These are phyloP conservation scores for Mythimna pallens DNA, from an alignment of 2,888 invertebrate species.

Conservation along the genomic window DNA sequence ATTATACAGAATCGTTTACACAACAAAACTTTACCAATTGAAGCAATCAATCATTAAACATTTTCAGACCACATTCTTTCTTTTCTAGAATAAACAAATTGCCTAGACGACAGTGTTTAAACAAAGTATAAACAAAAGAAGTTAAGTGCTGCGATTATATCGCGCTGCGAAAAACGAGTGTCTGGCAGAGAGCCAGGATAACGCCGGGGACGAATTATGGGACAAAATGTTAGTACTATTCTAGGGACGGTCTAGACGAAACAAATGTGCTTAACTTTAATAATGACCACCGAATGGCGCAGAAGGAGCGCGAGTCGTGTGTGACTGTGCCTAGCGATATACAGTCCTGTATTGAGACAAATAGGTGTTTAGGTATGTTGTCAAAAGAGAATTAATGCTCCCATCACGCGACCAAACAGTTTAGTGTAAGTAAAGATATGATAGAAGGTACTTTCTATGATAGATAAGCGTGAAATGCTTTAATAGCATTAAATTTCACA, in stretches of 20 bases:
- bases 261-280: slow-evolving; percentile 39
- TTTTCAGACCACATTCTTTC: not conserved
- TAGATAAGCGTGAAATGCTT: too few species aligned
- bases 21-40: not conserved
- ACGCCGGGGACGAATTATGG: slow-evolving; percentile 24
- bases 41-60: not conserved
- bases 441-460: too few species aligned
- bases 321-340: not conserved
- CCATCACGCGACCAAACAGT: not conserved
- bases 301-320: not conserved
- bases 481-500: not conserved
- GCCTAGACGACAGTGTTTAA: slow-evolving; percentile 14
- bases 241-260: slow-evolving; percentile 43
- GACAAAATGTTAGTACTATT: slow-evolving; percentile 42
- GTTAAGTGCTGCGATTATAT: slow-evolving; percentile 44
- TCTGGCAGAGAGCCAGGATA: slow-evolving; percentile 50
- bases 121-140: slow-evolving; percentile 26
- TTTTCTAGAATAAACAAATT: slow-evolving; percentile 11
- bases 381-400: not conserved
- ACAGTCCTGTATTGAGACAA: not conserved
- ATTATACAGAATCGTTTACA: not conserved
- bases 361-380: not conserved
- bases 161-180: slow-evolving; percentile 33
- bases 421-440: not conserved
- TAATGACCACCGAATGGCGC: slow-evolving; percentile 26